Evolutionary conservation across 2,888 invertebrate species (phyloP).

Genomic region (Tryphoninae sp.): DNA sequence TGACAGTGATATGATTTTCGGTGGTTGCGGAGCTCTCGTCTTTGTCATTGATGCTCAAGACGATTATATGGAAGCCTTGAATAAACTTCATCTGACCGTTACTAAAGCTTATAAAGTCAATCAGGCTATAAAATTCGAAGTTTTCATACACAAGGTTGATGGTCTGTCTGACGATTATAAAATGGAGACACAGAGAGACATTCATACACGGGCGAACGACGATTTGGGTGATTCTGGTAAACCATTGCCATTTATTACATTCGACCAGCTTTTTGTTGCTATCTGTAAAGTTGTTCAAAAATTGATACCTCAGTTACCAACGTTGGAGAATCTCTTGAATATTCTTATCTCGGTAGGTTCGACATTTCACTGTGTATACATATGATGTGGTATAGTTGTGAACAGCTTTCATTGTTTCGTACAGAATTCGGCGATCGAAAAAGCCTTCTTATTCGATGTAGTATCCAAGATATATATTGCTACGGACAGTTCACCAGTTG

Average conservation of each 20-base stretch:
- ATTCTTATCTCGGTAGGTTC: conserved; percentile 95
- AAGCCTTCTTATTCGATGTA: conserved; percentile 99
- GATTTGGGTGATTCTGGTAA: conserved; percentile 93
- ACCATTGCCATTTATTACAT: conserved; percentile 65
- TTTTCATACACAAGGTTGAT: conserved; percentile 99
- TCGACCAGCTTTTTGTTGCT: conserved; percentile 47
- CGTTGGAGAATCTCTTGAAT: conserved; percentile 97
- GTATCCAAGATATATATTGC: conserved; percentile 99
- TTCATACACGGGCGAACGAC: conserved; percentile 97
- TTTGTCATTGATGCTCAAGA: conserved; percentile 99
- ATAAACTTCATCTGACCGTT: conserved; percentile 95
- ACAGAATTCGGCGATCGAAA: conserved; percentile 99
- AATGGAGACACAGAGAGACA: conserved; percentile 99
- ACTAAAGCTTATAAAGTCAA: conserved; percentile 98
- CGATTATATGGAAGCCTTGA: conserved; percentile 98
- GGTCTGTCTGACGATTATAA: conserved; percentile 99
- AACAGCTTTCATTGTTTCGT: conserved; percentile 65
- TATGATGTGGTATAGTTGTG: conserved; percentile 18
- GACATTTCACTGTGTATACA: neutral
- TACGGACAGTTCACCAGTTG: conserved; percentile 99
- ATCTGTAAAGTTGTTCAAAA: conserved; percentile 98
- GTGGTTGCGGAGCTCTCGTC: conserved; percentile 97
- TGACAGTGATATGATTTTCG: conserved; percentile 98
- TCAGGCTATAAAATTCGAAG: conserved; percentile 97
- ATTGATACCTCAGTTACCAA: conserved; percentile 97